phyloP scores from a whole-genome alignment of 2,888 invertebrate species.

The Microplitis deprimator region DNA sequence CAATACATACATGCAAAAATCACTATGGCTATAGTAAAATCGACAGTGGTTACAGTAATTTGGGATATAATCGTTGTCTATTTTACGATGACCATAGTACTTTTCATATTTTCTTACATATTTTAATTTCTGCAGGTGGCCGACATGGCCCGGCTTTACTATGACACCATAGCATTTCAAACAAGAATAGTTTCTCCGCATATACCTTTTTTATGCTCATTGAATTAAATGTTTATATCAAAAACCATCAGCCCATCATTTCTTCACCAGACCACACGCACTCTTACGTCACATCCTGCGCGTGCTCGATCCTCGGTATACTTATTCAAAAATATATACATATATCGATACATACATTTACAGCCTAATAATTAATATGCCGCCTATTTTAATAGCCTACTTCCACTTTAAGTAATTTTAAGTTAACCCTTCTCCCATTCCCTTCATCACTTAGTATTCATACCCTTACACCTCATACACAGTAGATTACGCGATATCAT shows the following conservation, averaged over 20 bases:
- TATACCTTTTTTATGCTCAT: background rate
- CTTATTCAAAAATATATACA: slow-evolving; percentile 30
- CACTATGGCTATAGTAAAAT: no score
- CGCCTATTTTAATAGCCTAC: slow-evolving; percentile 48
- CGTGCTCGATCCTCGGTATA: slow-evolving; percentile 41
- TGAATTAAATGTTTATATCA: background rate
- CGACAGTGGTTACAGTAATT: no score
- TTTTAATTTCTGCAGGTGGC: no score
- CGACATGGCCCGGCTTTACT: no score
- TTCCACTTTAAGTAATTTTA: slow-evolving; percentile 14
- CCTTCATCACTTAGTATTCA: background rate
- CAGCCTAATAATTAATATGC: slow-evolving; percentile 52
- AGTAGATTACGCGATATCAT: background rate
- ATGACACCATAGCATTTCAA: no score
- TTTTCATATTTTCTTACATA: no score
- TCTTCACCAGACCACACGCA: slow-evolving; percentile 47
- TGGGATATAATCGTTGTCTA: no score
- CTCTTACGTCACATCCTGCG: slow-evolving; percentile 54
- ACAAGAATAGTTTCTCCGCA: no score
- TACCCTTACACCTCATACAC: slow-evolving; percentile 15
- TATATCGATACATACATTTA: slow-evolving; percentile 43
- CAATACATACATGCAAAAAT: no score
- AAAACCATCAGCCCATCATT: slow-evolving; percentile 22
- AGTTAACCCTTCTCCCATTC: slow-evolving; percentile 1
- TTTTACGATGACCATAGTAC: no score